Evolutionary conservation across 2,797 vertebrate species (phyloP).

Genomic region (Pseudochirops cupreus): DNA sequence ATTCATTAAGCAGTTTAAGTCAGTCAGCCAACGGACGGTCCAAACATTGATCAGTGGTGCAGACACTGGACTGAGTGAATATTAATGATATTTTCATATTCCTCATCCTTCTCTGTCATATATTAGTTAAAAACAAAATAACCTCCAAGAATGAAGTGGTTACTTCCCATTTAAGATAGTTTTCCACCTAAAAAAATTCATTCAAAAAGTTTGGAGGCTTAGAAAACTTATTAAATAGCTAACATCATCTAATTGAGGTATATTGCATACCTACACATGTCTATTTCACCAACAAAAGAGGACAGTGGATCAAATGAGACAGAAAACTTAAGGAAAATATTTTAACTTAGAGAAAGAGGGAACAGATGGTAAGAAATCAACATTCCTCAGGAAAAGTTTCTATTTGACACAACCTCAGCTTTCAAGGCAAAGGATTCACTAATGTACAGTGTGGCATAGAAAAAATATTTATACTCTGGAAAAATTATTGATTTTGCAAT

Average conservation of each 20-base stretch:
- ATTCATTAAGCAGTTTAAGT: constrained; percentile 71
- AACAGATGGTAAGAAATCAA: constrained; percentile 54
- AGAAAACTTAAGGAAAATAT: not conserved
- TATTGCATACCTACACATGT: not conserved
- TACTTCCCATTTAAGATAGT: constrained; percentile 56
- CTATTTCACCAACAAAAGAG: not conserved
- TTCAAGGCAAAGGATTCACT: constrained; percentile 40
- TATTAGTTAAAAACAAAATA: constrained; percentile 72
- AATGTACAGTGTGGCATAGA: constrained; percentile 54
- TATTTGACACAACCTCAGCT: not conserved
- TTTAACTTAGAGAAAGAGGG: constrained; percentile 53
- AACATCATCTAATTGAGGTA: not conserved
- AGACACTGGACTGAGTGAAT: constrained; percentile 61
- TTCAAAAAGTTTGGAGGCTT: not conserved
- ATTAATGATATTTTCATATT: constrained; percentile 73
- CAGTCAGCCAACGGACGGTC: not conserved
- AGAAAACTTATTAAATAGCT: not conserved
- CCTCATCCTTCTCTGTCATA: constrained; percentile 56
- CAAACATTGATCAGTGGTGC: constrained; percentile 66
- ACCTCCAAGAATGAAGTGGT: constrained; percentile 56
- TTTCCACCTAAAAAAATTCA: not conserved
- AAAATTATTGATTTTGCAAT: not conserved
- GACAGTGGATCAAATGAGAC: not conserved
- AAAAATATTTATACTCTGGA: constrained; percentile 3
- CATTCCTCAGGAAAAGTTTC: constrained; percentile 11